Conservation (phyloP, 1,140 invertebrate species). For the Drosophila funebris region DNA sequence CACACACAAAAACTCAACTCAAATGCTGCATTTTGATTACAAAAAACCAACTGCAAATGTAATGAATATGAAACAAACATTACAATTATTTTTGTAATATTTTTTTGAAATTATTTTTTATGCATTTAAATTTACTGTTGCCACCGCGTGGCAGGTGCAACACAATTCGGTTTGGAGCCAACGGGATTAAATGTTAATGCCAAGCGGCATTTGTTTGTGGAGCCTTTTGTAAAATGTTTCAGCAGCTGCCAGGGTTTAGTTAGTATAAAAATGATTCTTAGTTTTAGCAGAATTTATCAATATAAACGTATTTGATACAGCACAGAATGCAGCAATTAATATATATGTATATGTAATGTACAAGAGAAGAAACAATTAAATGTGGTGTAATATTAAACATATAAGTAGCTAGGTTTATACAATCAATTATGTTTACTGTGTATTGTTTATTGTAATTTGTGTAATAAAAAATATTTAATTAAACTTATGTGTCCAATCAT, state of each 20-base stretch:
- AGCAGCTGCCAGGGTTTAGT: constrained; percentile 28
- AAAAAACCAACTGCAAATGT: neutral
- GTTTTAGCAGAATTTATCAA: constrained; percentile 17
- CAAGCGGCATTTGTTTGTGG: constrained; percentile 7
- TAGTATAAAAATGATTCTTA: constrained; percentile 10
- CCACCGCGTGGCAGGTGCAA: constrained; percentile 51
- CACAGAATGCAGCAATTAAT: neutral
- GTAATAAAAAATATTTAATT: constrained; percentile 39
- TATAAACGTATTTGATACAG: constrained; percentile 11
- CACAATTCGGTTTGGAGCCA: constrained; percentile 15
- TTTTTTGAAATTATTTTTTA: constrained; percentile 13
- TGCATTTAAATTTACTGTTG: constrained; percentile 40
- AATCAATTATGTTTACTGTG: constrained; percentile 35
- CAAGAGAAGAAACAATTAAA: constrained; percentile 17
- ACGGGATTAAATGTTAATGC: constrained; percentile 60
- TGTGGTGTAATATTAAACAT: constrained; percentile 45
- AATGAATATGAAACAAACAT: constrained; percentile 20
- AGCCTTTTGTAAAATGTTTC: constrained; percentile 21
- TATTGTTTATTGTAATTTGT: constrained; percentile 46
- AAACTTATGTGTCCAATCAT: neutral
- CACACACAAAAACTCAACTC: constrained; percentile 1
- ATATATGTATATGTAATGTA: constrained; percentile 1
- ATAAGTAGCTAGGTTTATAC: constrained; percentile 41
- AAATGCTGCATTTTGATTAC: constrained; percentile 6
- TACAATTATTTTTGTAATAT: constrained; percentile 38